Evolutionary conservation across 2,797 vertebrate species (phyloP).

Genomic region (Sebastes itinus): DNA sequence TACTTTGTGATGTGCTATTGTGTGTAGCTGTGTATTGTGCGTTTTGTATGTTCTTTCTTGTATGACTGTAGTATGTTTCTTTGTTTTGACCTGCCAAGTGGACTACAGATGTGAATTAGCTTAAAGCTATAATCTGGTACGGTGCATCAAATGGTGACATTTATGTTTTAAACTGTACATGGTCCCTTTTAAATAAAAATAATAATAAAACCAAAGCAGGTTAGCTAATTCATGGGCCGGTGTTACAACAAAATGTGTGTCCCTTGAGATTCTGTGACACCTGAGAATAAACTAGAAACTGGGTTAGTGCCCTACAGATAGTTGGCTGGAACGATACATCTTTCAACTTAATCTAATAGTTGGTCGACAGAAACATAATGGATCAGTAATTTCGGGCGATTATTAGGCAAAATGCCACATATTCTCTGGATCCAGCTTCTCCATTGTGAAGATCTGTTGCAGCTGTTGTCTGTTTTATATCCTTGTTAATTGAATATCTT

Average conservation of each 20-base stretch:
- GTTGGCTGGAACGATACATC: not conserved
- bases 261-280: not conserved
- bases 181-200: too few species aligned
- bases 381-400: not conserved
- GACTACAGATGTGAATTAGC: too few species aligned
- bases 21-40: too few species aligned
- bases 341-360: not conserved
- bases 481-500: not conserved
- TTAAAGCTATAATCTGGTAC: too few species aligned
- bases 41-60: too few species aligned
- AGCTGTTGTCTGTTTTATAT: not conserved
- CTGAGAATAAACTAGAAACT: not conserved
- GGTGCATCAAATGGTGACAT: too few species aligned
- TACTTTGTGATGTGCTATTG: too few species aligned
- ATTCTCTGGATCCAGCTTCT: not conserved
- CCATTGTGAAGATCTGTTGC: not conserved
- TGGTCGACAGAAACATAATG: not conserved
- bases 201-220: not conserved
- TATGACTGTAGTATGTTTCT: too few species aligned
- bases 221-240: not conserved
- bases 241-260: not conserved
- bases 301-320: too few species aligned
- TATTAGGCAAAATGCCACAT: not conserved
- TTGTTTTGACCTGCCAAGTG: too few species aligned
- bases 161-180: too few species aligned